These are phyloP conservation scores for Tolypeutes matacus DNA, from an alignment of 2,797 vertebrate species.

Conservation along the genomic window DNA sequence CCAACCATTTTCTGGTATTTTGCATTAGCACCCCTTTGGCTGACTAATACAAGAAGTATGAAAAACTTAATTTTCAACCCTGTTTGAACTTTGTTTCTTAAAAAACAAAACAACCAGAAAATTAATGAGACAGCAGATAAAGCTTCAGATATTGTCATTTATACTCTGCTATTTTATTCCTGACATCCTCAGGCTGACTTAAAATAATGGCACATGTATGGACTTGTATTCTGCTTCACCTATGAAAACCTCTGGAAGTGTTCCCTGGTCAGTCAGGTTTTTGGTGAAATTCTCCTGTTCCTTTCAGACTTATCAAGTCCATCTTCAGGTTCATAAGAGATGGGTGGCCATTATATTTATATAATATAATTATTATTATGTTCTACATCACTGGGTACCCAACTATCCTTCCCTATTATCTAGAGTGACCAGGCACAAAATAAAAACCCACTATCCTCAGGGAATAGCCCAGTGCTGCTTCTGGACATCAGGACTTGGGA, in stretches of 20 bases:
- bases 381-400: neutral
- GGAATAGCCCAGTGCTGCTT: neutral
- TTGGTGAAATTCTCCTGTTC: neutral
- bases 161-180: neutral
- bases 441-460: neutral
- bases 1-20: too few relatives aligned
- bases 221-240: neutral
- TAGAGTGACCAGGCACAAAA: neutral
- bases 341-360: neutral
- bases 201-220: neutral
- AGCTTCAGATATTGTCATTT: neutral
- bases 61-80: neutral
- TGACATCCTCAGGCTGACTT: neutral
- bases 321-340: neutral
- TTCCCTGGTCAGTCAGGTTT: neutral
- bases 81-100: conserved; percentile 4
- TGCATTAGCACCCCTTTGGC: too few relatives aligned
- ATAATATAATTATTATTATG: neutral
- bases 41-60: too few relatives aligned
- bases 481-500: neutral
- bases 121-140: neutral
- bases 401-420: neutral
- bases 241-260: neutral
- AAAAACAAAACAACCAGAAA: neutral
- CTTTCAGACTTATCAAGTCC: neutral